Base-by-base conservation (phyloP, 2,113 vertebrate genomes). In the Psettodes erumei region DNA sequence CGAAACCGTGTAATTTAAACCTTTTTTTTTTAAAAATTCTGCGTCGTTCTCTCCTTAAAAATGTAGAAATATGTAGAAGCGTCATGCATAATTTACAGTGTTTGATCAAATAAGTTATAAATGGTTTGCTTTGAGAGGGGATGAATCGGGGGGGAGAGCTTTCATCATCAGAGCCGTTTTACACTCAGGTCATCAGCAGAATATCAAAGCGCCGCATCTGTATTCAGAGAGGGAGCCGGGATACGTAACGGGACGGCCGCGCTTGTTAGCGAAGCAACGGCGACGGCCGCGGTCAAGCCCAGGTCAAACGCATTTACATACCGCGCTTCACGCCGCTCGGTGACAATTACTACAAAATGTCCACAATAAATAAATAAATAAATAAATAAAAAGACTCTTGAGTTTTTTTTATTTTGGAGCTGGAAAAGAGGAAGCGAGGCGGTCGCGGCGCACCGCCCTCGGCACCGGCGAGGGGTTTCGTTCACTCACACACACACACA, bases 131-230 rank as follows among this genome's bases (percentile, higher is more conserved):
- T 69, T 62, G 51, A 66, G 64, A 37, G 51, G 2, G 64, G 51
- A 72, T 62, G 74, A 73, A 62, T 83, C 70, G 67, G 28, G 68
- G 47, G 21, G 8, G 48, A 55, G 75, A 59, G 13, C 76, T 83
- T 79, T 79, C 65, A 79, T 79, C 75, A 78, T 54, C 56, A 25
- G 23, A 67, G 53, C 32, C 51, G 10, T 35, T 73, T 65, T 47
- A 53, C 81, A 53, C 11, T 45, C 47, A 12, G 38, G 27, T 33
- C 61, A 76, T 71, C 77, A 72, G 55, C 53, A 48, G 66, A 38
- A 71, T 71, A 76, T 84, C 77, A 84, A 66, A 72, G 77, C 25
- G 30, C 63, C 23, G 56, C 62, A 45, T 83, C 40, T 64, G 81
- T 69, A 64, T 83, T 68, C 75, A 53, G 33, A 21, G 32, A 4